phyloP scores from a whole-genome alignment of 2,888 invertebrate species.

The Ectropis crepuscularia region DNA sequence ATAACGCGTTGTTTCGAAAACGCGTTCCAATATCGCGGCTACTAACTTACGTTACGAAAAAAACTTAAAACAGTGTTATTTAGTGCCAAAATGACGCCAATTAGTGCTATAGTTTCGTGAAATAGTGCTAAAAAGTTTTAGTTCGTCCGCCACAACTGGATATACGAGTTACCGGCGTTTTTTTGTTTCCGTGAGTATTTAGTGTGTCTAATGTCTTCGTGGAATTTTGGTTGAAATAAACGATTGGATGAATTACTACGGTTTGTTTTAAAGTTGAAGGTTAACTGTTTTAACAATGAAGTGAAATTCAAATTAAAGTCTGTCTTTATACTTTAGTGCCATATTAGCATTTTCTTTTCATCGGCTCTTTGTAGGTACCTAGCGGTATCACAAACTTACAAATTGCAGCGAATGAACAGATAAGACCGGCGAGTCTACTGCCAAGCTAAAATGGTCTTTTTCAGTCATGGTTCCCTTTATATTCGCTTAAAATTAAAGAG shows the following conservation, averaged over 20 bases:
- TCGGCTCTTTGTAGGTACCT: too few species aligned
- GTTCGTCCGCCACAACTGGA: constrained; percentile 57
- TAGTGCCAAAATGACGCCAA: constrained; percentile 60
- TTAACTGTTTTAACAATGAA: neutral
- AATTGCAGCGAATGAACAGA: too few species aligned
- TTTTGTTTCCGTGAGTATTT: constrained; percentile 49
- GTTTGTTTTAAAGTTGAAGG: neutral
- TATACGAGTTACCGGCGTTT: constrained; percentile 62
- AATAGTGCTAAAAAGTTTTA: constrained; percentile 48
- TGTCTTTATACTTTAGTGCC: too few species aligned
- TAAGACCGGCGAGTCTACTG: too few species aligned
- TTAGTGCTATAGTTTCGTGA: constrained; percentile 61
- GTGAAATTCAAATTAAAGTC: too few species aligned
- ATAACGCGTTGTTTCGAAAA: constrained; percentile 40
- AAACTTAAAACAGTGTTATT: constrained; percentile 63
- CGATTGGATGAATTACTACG: neutral
- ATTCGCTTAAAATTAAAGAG: too few species aligned
- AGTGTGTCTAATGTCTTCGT: constrained; percentile 27
- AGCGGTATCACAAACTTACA: too few species aligned
- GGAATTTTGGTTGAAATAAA: constrained; percentile 16
- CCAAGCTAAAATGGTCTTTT: too few species aligned
- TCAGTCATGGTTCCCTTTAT: too few species aligned
- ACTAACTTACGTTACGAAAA: constrained; percentile 54
- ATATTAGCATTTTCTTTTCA: too few species aligned
- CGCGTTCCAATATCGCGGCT: constrained; percentile 39